These are phyloP conservation scores for Macropodus opercularis DNA, from an alignment of 2,797 vertebrate genomes.

Conservation along the genomic window DNA sequence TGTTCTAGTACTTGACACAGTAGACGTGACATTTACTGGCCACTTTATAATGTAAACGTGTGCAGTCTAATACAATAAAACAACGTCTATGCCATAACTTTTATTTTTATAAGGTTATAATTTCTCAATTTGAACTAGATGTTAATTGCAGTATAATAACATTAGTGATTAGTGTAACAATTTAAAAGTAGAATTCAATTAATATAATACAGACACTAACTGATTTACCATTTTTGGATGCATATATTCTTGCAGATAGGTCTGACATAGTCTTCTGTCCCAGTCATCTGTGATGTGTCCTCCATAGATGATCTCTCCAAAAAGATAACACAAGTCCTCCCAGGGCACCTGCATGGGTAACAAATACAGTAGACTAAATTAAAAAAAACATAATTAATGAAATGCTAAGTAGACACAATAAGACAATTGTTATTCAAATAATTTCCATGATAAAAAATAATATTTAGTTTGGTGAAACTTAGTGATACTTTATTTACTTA, in stretches of 20 bases:
- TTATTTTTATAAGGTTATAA: too few species aligned
- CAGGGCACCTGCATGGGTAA: conserved; percentile 79
- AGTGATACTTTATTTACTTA: neutral
- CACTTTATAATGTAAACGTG: too few species aligned
- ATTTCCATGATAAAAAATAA: neutral
- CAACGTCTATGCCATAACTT: too few species aligned
- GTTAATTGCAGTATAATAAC: too few species aligned
- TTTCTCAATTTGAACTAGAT: too few species aligned
- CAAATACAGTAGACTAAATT: neutral
- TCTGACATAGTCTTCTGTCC: conserved; percentile 84
- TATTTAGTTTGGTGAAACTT: neutral
- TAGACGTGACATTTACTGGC: too few species aligned
- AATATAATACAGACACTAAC: too few species aligned
- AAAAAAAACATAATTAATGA: too few species aligned
- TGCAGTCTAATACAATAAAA: too few species aligned
- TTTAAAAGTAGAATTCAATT: too few species aligned
- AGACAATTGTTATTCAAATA: neutral
- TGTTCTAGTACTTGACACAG: neutral
- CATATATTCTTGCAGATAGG: conserved; percentile 85
- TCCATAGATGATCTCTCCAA: conserved; percentile 87
- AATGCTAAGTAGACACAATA: too few species aligned
- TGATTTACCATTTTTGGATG: conserved; percentile 82
- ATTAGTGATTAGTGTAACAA: too few species aligned
- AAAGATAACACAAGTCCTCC: conserved; percentile 86
- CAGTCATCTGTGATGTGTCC: conserved; percentile 85